These are phyloP conservation scores for Mechanitis mazaeus DNA, from an alignment of 2,888 invertebrate genomes.

Conservation along the genomic window DNA sequence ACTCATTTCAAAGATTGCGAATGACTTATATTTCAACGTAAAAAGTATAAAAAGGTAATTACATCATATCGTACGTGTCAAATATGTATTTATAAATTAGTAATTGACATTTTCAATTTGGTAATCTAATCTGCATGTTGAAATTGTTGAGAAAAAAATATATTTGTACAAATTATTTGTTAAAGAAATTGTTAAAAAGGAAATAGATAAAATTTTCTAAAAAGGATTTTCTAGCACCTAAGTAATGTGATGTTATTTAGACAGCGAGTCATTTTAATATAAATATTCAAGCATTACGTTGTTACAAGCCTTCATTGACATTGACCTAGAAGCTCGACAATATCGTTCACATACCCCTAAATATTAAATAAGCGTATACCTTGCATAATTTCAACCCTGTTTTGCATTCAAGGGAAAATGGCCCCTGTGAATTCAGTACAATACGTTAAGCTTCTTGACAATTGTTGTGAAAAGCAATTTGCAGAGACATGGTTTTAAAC, in stretches of 20 bases:
- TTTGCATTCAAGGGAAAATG: slow-evolving; percentile 15
- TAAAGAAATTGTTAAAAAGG: no score
- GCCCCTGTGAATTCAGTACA: slow-evolving; percentile 8
- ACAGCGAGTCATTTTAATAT: neutral
- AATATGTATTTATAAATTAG: slow-evolving; percentile 2
- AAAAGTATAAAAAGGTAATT: neutral
- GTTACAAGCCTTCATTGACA: slow-evolving; percentile 19
- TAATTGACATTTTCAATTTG: no score
- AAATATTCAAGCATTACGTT: slow-evolving; percentile 11
- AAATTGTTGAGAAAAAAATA: no score
- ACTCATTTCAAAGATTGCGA: slow-evolving; percentile 40
- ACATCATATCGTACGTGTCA: neutral
- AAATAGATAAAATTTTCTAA: no score
- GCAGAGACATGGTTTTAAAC: neutral
- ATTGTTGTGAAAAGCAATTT: neutral
- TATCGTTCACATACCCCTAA: slow-evolving; percentile 24
- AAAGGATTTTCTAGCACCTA: no score
- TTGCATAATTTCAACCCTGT: slow-evolving; percentile 21
- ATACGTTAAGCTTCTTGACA: neutral
- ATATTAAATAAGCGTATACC: slow-evolving; percentile 28
- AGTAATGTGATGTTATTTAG: no score
- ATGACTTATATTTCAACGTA: slow-evolving; percentile 18
- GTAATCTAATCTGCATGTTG: no score
- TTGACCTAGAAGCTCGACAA: slow-evolving; percentile 26
- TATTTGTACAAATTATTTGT: no score